phyloP scores from a whole-genome alignment of 2,797 vertebrate species.

The Atherinosoma microstoma region DNA sequence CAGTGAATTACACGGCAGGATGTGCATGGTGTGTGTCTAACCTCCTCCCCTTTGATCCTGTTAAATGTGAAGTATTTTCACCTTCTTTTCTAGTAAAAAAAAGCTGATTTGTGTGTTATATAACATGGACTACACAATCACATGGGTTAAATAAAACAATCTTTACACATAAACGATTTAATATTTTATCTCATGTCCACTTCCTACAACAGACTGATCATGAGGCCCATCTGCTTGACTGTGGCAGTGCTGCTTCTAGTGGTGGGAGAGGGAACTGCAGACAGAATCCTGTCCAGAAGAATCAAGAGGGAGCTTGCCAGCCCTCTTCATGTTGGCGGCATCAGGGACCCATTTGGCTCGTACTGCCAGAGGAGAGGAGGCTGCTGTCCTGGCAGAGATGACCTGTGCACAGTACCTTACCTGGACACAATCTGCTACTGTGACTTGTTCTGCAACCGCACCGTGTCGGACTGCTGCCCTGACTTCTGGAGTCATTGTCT shows the following conservation, averaged over 20 bases:
- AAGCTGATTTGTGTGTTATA: background rate
- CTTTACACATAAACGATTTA: background rate
- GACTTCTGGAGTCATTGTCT: constrained; percentile 96
- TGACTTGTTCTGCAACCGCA: constrained; percentile 98
- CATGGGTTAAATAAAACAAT: background rate
- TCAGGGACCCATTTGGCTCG: constrained; percentile 89
- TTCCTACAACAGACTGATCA: constrained; percentile 63
- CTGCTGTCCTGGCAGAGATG: constrained; percentile 91
- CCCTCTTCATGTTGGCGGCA: constrained; percentile 88
- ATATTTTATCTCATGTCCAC: background rate
- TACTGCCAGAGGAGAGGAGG: constrained; percentile 90
- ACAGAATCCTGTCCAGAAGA: constrained; percentile 69
- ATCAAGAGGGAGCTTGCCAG: constrained; percentile 88
- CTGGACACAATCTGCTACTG: constrained; percentile 97
- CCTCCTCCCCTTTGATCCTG: constrained; percentile 26
- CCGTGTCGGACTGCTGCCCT: constrained; percentile 95
- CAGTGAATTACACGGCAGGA: constrained; percentile 17
- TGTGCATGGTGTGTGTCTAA: constrained; percentile 39
- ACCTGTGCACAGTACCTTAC: constrained; percentile 92
- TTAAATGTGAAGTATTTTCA: background rate
- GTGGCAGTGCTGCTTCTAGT: constrained; percentile 76
- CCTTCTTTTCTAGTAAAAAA: too few relatives aligned
- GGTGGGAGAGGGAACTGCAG: constrained; percentile 53
- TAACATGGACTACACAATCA: background rate
- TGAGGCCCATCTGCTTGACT: constrained; percentile 72